These are phyloP conservation scores for Pseudonaja textilis DNA, from an alignment of 2,113 vertebrate genomes.

Conservation along the genomic window DNA sequence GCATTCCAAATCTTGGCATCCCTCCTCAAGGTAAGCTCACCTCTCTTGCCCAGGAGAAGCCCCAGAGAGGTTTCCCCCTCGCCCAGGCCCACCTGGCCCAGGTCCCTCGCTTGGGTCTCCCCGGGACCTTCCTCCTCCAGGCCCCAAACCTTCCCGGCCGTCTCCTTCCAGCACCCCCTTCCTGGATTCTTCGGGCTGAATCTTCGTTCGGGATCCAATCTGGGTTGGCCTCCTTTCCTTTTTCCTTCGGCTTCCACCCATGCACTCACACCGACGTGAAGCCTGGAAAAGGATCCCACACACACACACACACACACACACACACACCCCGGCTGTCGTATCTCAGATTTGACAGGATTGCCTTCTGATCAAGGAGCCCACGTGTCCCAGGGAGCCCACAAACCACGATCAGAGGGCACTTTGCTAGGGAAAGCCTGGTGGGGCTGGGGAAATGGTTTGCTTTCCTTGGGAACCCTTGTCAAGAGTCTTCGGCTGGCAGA, in stretches of 20 bases:
- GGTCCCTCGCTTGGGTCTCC: background rate
- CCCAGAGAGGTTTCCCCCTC: background rate
- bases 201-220: background rate
- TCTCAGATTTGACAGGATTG: background rate
- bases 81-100: background rate
- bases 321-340: background rate
- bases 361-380: background rate
- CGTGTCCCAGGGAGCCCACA: background rate
- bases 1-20: constrained; percentile 39
- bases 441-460: background rate
- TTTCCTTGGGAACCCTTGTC: background rate
- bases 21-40: constrained; percentile 50
- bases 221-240: background rate
- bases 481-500: background rate
- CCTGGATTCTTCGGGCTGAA: background rate
- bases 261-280: background rate
- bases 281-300: background rate
- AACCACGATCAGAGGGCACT: background rate
- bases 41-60: background rate
- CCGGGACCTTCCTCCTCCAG: background rate
- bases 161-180: background rate
- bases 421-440: background rate
- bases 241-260: background rate
- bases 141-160: background rate
- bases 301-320: too few species aligned